Percentiles rank a stretch among this genome's conserved stretches.
These are phyloP conservation scores for Catagonus wagneri DNA, from an alignment of 2,113 vertebrate species.

Conservation along the genomic window DNA sequence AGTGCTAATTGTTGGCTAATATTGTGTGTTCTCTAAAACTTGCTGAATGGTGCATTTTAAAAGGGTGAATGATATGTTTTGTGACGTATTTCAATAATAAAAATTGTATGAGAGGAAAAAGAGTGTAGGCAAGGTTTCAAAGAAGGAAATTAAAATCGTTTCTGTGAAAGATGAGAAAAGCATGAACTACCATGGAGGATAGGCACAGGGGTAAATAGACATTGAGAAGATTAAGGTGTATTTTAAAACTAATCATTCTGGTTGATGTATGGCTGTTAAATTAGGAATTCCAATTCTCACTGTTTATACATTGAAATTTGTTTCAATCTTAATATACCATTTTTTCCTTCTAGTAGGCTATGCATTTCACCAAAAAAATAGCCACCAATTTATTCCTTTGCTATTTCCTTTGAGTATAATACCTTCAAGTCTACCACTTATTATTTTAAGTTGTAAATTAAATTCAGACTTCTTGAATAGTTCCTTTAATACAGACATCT, in stretches of 20 bases:
- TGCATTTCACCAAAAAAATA: not conserved
- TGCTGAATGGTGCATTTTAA: not conserved
- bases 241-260: not conserved
- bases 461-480: not conserved
- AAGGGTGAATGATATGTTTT: not conserved
- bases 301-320: not conserved
- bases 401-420: not conserved
- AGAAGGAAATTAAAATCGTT: not conserved
- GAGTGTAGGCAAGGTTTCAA: not conserved
- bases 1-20: not conserved
- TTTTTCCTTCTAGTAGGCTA: not conserved
- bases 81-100: not conserved
- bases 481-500: not conserved
- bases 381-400: not conserved
- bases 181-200: not conserved
- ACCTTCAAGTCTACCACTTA: not conserved
- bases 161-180: not conserved
- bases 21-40: not conserved
- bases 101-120: not conserved
- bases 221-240: not conserved
- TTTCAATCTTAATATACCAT: not conserved
- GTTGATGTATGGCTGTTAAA: not conserved
- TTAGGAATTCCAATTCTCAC: not conserved
- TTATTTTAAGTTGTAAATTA: not conserved
- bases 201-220: not conserved